Conservation (phyloP, 1,140 invertebrate species). For the Diabrotica virgifera region DNA sequence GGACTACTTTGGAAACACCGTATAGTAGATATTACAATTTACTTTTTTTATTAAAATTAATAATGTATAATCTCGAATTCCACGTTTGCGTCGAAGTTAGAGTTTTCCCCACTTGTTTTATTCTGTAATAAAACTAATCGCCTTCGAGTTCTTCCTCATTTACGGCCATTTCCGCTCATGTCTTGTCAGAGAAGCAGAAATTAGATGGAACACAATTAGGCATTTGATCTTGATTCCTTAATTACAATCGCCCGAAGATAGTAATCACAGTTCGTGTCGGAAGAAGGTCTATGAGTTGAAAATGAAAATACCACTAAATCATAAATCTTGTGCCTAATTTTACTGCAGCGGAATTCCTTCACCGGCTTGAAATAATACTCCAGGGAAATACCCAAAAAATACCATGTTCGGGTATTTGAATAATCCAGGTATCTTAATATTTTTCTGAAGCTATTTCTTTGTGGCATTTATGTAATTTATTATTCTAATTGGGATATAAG, state of each 20-base stretch:
- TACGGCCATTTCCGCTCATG: background rate
- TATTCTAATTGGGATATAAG: too few species aligned
- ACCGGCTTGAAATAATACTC: background rate
- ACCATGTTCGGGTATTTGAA: too few species aligned
- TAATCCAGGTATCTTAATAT: too few species aligned
- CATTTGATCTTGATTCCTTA: slow-evolving; percentile 2
- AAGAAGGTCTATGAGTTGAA: background rate
- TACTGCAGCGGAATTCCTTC: background rate
- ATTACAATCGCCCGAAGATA: background rate
- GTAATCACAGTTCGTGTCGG: background rate
- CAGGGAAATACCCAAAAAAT: too few species aligned
- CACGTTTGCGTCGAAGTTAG: too few species aligned
- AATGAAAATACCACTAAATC: background rate
- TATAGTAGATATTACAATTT: too few species aligned
- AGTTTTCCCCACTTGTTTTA: too few species aligned
- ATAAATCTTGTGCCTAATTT: slow-evolving; percentile 1
- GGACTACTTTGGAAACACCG: too few species aligned
- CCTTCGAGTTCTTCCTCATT: background rate
- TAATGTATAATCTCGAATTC: too few species aligned
- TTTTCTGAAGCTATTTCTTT: too few species aligned
- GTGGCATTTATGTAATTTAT: too few species aligned
- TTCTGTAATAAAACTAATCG: background rate
- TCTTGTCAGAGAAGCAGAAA: background rate
- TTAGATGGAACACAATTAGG: slow-evolving; percentile 1
- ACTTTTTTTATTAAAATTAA: too few species aligned